Evolutionary conservation across 2,113 vertebrate species (phyloP).

Genomic region (Alouatta palliata): DNA sequence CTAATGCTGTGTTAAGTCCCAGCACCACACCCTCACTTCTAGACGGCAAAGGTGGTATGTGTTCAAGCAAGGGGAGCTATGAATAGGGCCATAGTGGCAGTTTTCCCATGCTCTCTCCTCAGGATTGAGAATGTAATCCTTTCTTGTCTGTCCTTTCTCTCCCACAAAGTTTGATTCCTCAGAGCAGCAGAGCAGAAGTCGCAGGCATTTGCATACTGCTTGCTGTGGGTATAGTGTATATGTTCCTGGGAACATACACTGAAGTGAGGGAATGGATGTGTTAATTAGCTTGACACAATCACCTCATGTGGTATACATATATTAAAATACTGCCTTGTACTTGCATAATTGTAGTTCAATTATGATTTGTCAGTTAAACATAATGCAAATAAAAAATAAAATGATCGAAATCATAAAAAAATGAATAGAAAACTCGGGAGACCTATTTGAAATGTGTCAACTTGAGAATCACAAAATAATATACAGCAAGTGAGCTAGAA

Average conservation of each 20-base stretch:
- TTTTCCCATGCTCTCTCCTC: conserved; percentile 58
- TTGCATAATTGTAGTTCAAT: not conserved
- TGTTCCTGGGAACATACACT: conserved; percentile 10
- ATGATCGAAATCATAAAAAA: not conserved
- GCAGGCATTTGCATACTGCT: conserved; percentile 25
- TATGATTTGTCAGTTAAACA: not conserved
- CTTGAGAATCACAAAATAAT: conserved; percentile 38
- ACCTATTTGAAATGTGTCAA: not conserved
- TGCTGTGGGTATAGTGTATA: not conserved
- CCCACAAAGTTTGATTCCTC: conserved; percentile 39
- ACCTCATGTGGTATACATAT: not conserved
- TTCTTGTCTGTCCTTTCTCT: conserved; percentile 65
- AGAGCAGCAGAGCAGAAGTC: conserved; percentile 46
- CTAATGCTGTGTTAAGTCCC: conserved; percentile 59
- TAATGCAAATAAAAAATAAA: not conserved
- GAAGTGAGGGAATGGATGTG: not conserved
- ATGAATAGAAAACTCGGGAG: not conserved
- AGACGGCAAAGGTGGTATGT: conserved; percentile 72
- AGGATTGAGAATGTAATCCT: conserved; percentile 60
- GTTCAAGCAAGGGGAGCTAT: conserved; percentile 46
- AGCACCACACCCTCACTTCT: conserved; percentile 64
- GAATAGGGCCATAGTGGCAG: conserved; percentile 64
- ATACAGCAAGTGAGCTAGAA: not conserved
- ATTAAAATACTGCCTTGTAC: not conserved
- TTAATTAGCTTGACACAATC: not conserved